Conservation (phyloP, 2,888 invertebrate species). For the Palloptera scutellata region DNA sequence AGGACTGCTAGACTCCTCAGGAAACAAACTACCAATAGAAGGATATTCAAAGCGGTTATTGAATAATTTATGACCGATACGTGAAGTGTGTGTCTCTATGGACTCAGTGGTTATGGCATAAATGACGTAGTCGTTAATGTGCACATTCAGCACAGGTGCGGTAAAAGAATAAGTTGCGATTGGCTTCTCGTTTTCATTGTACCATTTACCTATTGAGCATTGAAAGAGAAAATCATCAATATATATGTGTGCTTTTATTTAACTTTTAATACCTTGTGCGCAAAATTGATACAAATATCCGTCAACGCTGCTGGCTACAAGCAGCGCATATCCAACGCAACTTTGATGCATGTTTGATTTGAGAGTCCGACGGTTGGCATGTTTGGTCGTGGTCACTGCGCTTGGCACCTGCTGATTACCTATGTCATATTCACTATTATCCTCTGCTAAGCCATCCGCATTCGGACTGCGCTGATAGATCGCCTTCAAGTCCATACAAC, state of each 20-base stretch:
- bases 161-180: constrained; percentile 77
- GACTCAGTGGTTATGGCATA: constrained; percentile 80
- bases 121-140: constrained; percentile 73
- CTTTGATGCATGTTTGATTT: constrained; percentile 68
- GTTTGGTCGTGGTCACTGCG: constrained; percentile 52
- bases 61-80: constrained; percentile 71
- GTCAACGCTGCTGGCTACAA: constrained; percentile 68
- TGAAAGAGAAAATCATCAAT: neutral
- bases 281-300: constrained; percentile 78
- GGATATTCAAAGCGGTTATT: constrained; percentile 64
- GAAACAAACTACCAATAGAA: constrained; percentile 56
- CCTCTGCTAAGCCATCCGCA: constrained; percentile 42
- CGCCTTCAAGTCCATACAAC: constrained; percentile 61
- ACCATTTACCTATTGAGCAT: constrained; percentile 57
- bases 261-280: constrained; percentile 58
- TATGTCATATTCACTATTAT: constrained; percentile 55
- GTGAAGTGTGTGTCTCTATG: constrained; percentile 77
- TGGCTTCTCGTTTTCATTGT: constrained; percentile 65
- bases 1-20: constrained; percentile 58
- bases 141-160: constrained; percentile 72
- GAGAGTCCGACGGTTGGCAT: constrained; percentile 59
- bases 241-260: neutral
- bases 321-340: constrained; percentile 66
- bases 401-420: constrained; percentile 59
- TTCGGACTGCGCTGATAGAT: constrained; percentile 57